These are phyloP conservation scores for Coracias cyanogaster DNA, from an alignment of 2,797 vertebrate species.

Conservation along the genomic window DNA sequence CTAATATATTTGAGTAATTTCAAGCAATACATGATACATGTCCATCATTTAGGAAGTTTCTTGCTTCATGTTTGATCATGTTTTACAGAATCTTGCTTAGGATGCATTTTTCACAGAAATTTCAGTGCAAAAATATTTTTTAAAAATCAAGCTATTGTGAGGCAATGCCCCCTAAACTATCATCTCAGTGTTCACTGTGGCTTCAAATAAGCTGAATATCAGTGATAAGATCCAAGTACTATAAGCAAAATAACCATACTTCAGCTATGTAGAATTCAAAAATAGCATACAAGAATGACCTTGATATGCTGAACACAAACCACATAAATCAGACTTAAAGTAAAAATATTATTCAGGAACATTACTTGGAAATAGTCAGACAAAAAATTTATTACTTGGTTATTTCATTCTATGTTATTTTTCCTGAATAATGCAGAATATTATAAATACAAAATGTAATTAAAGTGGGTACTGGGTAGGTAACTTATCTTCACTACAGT, in stretches of 20 bases:
- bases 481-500: neutral
- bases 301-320: neutral
- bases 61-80: neutral
- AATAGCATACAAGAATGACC: neutral
- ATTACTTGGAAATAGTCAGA: neutral
- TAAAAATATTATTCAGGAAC: neutral
- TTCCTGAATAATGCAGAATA: neutral
- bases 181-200: neutral
- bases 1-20: neutral
- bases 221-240: neutral
- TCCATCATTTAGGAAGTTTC: neutral
- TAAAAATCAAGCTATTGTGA: neutral
- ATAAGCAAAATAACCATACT: neutral
- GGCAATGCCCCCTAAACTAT: neutral
- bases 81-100: neutral
- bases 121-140: neutral
- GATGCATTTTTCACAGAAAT: neutral
- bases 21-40: fast-evolving
- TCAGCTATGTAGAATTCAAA: neutral
- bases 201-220: neutral
- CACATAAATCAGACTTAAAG: neutral
- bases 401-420: neutral
- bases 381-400: neutral
- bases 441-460: neutral
- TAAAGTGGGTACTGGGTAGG: neutral